Evolutionary conservation across 2,888 invertebrate genomes (phyloP), one percentile per base, ranked within the genome.

Genomic region (Melanostoma mellinum): DNA sequence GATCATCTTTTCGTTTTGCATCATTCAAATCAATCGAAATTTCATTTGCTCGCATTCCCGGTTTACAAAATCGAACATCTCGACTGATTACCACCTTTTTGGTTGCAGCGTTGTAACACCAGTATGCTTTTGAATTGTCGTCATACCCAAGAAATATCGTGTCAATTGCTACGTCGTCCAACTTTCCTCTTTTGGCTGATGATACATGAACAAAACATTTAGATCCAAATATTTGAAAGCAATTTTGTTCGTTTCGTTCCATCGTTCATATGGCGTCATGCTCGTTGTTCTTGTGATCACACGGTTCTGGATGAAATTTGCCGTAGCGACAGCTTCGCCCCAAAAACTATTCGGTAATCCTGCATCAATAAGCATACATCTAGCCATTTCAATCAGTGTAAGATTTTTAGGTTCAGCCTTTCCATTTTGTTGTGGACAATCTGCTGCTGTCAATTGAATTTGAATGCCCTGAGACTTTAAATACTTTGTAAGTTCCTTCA

Each of bases 101-200:
- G 9, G 10, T 52, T 5, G 20, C 20, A 38, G 52, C 38, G 52
- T 52, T 20, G 6, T n/a, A 65, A 9, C 50, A 65, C 38, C 50
- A 10, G 40, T 52, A 40, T 30, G 50, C 40, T 36, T 65, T 65
- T n/a, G 9, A 40, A 8, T 65, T 50, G 3, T 38, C 32, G 33
- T 50, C 52, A n/a, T 52, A 65, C 4, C 65, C 52, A n/a, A 52
- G 32, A 32, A 65, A 52, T 3, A 40, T 52, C 63, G 52, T 65
- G 32, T 40, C 50, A 9, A 38, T 36, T 32, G 40, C 20, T 20
- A 20, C 20, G 20, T 35, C 32, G 30, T 65, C 42, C 30, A 63
- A 50, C 2, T 63, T 63, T 52, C 38, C 8, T 3, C 33, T 32
- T 65, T 52, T 65, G 6, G 8, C 52, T 6, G 32, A 38, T 42